Evolutionary conservation across 2,888 invertebrate genomes (phyloP), one percentile per base, ranked within the genome.

Genomic region (Auanema freiburgensis): DNA sequence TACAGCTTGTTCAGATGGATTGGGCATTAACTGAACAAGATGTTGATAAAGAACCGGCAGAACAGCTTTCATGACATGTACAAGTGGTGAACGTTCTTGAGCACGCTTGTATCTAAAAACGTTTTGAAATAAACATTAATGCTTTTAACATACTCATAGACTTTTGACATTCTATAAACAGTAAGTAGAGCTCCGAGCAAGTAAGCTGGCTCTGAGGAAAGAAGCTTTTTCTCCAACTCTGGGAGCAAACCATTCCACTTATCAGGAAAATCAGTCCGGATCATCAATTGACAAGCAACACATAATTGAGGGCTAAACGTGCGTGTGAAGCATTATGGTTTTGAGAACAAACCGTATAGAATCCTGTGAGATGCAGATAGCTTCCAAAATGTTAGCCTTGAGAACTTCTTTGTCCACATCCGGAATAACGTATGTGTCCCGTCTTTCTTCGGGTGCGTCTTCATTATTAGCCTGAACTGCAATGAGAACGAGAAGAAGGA

Each of bases 191-290:
- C 92, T 57, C 95, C 97, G 86, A 65, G 58, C 84, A 85, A 85
- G n/a, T 83, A 80, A 23, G 79, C 73, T 24, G 83, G 84, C 59
- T 85, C 84, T 40, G 84, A 84, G 0, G 84, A 81, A 86, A 93
- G 92, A 65, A 98, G 87, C 85, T 92, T 94, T 81, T 92, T 90
- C 81, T 91, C 91, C 71, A 98, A 91, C 88, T 95, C 95, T 84
- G 96, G 46, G 8, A 54, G 44, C 11, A 66, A 53, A 1, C 59
- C 91, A 8, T 78, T 64, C 80, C 80, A 80, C 12, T 66, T 58
- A 3, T 90, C 90, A 4, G 98, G 97, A 84, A 95, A 98, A 85
- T 98, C 98, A 84, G 90, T 89, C 85, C 95, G 95, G 52, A 97
- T 91, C 71, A 98, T 94, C 69, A 90, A 90, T 85, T 91, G 91